These are phyloP conservation scores for Ctenoplectra terminalis DNA, from an alignment of 1,140 invertebrate species.

Conservation along the genomic window DNA sequence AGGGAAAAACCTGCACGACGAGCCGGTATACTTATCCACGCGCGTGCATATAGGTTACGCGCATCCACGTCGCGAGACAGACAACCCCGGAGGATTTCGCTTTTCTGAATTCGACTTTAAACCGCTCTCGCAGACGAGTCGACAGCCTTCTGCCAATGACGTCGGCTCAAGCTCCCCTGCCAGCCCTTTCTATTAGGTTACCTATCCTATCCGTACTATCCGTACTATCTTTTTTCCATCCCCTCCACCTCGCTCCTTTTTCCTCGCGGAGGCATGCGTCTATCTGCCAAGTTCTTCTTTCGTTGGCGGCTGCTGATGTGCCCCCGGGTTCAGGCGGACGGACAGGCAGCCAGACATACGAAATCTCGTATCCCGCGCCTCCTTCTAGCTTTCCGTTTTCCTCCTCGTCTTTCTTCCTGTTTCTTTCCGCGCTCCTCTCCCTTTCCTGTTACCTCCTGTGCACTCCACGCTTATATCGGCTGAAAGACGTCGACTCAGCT, in stretches of 20 bases:
- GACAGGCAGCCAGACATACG: constrained; percentile 63
- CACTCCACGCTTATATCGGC: constrained; percentile 63
- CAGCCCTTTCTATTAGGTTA: constrained; percentile 78
- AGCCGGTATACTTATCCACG: constrained; percentile 50
- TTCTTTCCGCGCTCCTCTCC: constrained; percentile 41
- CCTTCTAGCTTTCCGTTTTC: constrained; percentile 21
- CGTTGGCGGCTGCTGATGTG: constrained; percentile 75
- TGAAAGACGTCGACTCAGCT: constrained; percentile 81
- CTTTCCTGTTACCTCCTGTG: constrained; percentile 40
- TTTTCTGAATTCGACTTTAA: constrained; percentile 78
- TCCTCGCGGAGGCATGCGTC: constrained; percentile 56
- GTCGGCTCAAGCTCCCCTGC: constrained; percentile 74
- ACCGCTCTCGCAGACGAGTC: constrained; percentile 73
- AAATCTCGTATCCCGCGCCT: constrained; percentile 65
- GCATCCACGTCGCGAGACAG: constrained; percentile 49
- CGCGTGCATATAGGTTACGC: constrained; percentile 53
- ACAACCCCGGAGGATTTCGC: constrained; percentile 71
- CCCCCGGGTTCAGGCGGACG: constrained; percentile 70
- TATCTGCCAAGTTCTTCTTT: constrained; percentile 63
- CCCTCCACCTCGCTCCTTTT: constrained; percentile 27
- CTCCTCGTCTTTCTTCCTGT: constrained; percentile 12
- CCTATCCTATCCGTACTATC: constrained; percentile 77
- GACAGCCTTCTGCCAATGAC: constrained; percentile 81
- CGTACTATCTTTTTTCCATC: constrained; percentile 59
- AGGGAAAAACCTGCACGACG: not conserved